Base-by-base conservation (phyloP, 2,888 invertebrate genomes). In the Phlogophora meticulosa region DNA sequence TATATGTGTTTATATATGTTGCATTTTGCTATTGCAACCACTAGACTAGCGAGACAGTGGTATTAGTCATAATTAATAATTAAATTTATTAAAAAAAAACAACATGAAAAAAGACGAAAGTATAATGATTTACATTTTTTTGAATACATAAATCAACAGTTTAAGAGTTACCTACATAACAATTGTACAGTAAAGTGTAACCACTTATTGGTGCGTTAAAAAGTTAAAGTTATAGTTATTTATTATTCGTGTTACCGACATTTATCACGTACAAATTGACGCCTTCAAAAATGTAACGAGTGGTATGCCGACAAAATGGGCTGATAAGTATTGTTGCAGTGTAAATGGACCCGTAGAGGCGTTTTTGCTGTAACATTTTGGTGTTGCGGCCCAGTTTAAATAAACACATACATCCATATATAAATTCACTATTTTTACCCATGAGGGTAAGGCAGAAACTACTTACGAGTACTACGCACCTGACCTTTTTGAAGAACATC, bases 221-320 rank as follows among this genome's bases (percentile, higher is more conserved):
- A 70, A 55, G 43, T 70, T 61, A 24, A 74, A 38, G 40, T 83
- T 85, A 82, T 85, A 83, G 84, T 81, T 83, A 79, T 85, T 84
- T 79, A 85, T 86, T 77, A 43, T 61, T 51, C 74, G 43, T 59
- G 63, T 78, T 78, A 77, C 57, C 62, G 32, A 66, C 85, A 84
- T 89, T 85, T 81, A 87, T 89, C 89, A 88, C 84, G 75, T 65
- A 80, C 83, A 88, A 90, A 90, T 89, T 89, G 87, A 87, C 81
- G 86, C 85, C 81, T 85, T 85, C 78, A 73, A 69, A 76, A 73
- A 65, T 78, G 80, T 82, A 84, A 82, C 87, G 78, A 86, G 85
- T 45, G 57, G 71, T 65, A 59, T 72, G 75, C 73, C 71, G 74
- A 66, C 72, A 78, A 40, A 69, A 58, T 38, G 51, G 62, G 43